Evolutionary conservation across 23 tunicate genomes (phyloP).

Genomic region (Halocynthia roretzi): DNA sequence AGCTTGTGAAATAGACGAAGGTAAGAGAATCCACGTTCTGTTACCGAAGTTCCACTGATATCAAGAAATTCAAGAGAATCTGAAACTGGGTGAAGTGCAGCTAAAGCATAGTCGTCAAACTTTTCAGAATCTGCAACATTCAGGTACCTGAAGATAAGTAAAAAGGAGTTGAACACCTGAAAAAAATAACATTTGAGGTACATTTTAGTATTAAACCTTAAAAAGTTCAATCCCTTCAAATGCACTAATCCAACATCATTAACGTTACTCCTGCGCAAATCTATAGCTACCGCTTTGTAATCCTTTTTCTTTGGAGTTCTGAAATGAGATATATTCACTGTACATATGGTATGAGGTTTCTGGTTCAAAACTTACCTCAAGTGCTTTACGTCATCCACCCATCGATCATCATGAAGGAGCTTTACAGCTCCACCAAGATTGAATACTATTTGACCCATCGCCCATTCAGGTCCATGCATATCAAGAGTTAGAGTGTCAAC

Average conservation of each 20-base stretch:
- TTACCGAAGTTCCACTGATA: constrained; percentile 61
- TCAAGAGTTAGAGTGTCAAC: constrained; percentile 4
- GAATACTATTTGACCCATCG: constrained; percentile 24
- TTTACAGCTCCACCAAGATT: constrained; percentile 65
- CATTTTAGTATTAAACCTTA: constrained; percentile 14
- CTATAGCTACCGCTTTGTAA: constrained; percentile 46
- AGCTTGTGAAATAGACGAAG: constrained; percentile 42
- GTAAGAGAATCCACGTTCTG: constrained; percentile 36
- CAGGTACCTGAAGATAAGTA: constrained; percentile 17
- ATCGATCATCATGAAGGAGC: constrained; percentile 50
- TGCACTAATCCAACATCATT: constrained; percentile 30
- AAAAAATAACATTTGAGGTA: neutral
- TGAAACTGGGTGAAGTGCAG: constrained; percentile 31
- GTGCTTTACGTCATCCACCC: constrained; percentile 38
- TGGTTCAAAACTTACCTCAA: constrained; percentile 19
- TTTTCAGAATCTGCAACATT: constrained; percentile 45
- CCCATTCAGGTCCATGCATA: constrained; percentile 61
- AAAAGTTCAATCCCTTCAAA: constrained; percentile 26
- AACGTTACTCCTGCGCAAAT: constrained; percentile 29
- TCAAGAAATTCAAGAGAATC: constrained; percentile 68
- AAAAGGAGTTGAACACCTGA: neutral
- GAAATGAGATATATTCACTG: constrained; percentile 2
- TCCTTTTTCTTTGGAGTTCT: constrained; percentile 60
- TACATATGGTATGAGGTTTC: neutral
- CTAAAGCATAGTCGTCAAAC: constrained; percentile 47